Conservation (phyloP, 2,888 invertebrate genomes). For the Andrena bicolor region DNA sequence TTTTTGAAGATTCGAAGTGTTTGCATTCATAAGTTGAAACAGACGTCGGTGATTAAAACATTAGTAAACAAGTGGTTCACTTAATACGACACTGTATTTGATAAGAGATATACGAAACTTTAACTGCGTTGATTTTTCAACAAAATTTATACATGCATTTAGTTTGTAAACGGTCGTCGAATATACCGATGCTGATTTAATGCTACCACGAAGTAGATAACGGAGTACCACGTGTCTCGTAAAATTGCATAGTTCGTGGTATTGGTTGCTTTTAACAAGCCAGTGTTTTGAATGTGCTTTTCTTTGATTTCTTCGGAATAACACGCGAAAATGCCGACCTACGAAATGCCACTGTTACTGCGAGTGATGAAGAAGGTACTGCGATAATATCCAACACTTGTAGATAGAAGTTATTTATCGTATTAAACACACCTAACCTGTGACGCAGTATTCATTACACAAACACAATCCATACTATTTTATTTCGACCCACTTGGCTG, state of each 20-base stretch:
- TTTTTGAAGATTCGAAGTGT: too few species aligned
- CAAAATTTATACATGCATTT: background rate
- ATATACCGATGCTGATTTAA: background rate
- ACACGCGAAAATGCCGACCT: slow-evolving; percentile 87
- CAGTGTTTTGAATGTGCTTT: slow-evolving; percentile 1
- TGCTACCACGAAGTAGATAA: too few species aligned
- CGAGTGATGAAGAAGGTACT: slow-evolving; percentile 88
- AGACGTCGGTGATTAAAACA: too few species aligned
- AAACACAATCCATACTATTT: background rate
- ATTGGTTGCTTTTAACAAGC: too few species aligned
- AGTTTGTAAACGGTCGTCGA: background rate
- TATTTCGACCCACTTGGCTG: background rate
- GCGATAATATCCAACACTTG: slow-evolving; percentile 13
- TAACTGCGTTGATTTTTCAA: background rate
- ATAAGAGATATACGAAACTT: background rate
- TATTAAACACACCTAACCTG: background rate
- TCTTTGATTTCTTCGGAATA: background rate
- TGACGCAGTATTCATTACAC: background rate
- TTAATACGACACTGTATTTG: background rate
- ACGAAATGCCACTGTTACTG: slow-evolving; percentile 89
- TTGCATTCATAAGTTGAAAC: too few species aligned
- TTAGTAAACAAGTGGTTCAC: background rate
- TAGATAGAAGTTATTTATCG: slow-evolving; percentile 12
- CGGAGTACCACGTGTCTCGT: too few species aligned
- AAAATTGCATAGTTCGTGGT: too few species aligned